Percentiles rank a stretch among this genome's conserved stretches.
Conservation (phyloP, 2,797 vertebrate species). For the Rachycentron canadum region DNA sequence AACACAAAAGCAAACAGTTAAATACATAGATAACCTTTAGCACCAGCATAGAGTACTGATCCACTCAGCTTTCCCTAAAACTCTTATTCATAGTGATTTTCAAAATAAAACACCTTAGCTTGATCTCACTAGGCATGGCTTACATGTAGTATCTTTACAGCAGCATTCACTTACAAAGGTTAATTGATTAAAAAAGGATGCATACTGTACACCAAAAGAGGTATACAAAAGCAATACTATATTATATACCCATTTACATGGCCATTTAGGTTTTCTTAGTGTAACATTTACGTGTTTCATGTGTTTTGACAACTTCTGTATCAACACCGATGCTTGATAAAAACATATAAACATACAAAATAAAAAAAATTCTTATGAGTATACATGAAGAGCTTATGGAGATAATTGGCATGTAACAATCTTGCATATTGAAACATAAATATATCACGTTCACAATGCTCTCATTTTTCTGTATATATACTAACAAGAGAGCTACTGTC, state of each 20-base stretch:
- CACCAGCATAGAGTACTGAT: constrained; percentile 83
- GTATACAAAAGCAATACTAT: constrained; percentile 77
- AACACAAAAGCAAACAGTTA: constrained; percentile 87
- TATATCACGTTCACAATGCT: constrained; percentile 70
- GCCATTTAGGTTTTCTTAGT: constrained; percentile 50
- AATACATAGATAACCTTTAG: constrained; percentile 83
- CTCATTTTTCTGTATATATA: constrained; percentile 59
- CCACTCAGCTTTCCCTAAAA: constrained; percentile 76
- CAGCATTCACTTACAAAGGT: constrained; percentile 86
- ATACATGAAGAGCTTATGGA: constrained; percentile 54
- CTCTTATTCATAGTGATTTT: constrained; percentile 70
- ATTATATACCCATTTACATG: constrained; percentile 74
- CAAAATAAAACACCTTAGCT: constrained; percentile 75
- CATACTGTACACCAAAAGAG: constrained; percentile 77
- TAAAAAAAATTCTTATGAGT: constrained; percentile 56
- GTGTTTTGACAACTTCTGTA: constrained; percentile 50
- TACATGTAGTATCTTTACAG: constrained; percentile 80
- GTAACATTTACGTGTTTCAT: constrained; percentile 57
- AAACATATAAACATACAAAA: constrained; percentile 64
- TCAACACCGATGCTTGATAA: constrained; percentile 65
- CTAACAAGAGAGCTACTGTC: constrained; percentile 61
- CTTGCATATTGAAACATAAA: constrained; percentile 78
- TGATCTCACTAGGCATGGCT: constrained; percentile 79
- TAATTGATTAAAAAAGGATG: constrained; percentile 78
- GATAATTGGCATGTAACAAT: constrained; percentile 63